Evolutionary conservation across 1,140 invertebrate genomes (phyloP).

Genomic region (Euura saliciscinereae): DNA sequence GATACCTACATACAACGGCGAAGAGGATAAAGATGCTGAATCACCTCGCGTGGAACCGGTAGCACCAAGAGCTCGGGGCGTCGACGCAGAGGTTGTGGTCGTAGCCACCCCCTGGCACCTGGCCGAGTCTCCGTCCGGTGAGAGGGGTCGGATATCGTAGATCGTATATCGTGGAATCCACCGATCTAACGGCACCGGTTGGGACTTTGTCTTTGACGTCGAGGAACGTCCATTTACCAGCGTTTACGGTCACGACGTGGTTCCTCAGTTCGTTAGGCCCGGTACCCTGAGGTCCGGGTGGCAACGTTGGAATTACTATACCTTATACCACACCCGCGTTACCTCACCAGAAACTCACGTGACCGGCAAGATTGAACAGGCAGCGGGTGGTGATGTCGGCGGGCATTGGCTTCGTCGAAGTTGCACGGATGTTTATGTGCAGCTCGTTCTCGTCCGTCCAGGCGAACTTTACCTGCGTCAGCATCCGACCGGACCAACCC

Average conservation of each 20-base stretch:
- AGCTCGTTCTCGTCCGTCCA: constrained; percentile 67
- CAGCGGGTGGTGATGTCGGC: constrained; percentile 71
- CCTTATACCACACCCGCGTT: background rate
- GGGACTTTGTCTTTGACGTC: constrained; percentile 40
- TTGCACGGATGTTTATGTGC: constrained; percentile 65
- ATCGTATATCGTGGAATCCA: constrained; percentile 73
- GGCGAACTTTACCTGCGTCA: constrained; percentile 64
- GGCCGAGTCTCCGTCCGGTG: constrained; percentile 55
- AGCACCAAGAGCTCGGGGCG: constrained; percentile 37
- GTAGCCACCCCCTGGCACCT: constrained; percentile 64
- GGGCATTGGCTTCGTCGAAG: constrained; percentile 63
- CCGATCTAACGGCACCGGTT: constrained; percentile 60
- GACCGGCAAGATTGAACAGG: constrained; percentile 75
- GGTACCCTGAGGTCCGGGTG: constrained; percentile 32
- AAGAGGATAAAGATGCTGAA: too few species aligned
- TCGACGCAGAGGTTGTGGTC: constrained; percentile 81
- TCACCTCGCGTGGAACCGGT: constrained; percentile 46
- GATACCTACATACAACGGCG: too few species aligned
- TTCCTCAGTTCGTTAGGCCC: constrained; percentile 56
- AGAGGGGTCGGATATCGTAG: constrained; percentile 65
- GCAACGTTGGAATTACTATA: too few species aligned
- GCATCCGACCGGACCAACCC: constrained; percentile 64
- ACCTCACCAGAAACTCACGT: constrained; percentile 51
- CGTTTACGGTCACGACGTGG: constrained; percentile 64
- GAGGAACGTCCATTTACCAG: constrained; percentile 59